Conservation (phyloP, 2,888 invertebrate species). For the Lasioglossum vierecki region DNA sequence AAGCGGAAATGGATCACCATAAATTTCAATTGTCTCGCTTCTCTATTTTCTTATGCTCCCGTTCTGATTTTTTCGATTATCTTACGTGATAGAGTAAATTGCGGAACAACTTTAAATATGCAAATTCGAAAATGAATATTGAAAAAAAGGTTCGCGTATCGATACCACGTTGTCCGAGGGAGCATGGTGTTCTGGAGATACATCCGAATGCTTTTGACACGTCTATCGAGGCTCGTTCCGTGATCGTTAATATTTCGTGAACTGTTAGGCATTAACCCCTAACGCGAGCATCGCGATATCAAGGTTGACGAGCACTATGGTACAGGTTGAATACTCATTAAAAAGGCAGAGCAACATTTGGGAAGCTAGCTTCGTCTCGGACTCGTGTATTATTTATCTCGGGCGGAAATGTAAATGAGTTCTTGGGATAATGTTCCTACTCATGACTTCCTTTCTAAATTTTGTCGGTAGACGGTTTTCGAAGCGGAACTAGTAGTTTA, state of each 20-base stretch:
- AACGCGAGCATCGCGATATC: background rate
- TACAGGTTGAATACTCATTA: conserved; percentile 6
- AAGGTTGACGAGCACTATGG: background rate
- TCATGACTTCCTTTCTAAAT: background rate
- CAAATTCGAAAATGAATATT: background rate
- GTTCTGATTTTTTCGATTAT: background rate
- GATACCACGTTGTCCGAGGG: background rate
- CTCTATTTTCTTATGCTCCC: background rate
- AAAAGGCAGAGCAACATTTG: background rate
- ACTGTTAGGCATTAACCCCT: background rate
- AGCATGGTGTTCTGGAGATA: background rate
- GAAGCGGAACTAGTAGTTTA: background rate
- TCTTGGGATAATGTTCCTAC: background rate
- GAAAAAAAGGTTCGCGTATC: background rate
- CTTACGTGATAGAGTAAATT: background rate
- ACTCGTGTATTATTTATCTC: background rate
- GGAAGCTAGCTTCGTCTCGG: background rate
- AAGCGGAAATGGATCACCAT: background rate
- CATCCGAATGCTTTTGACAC: background rate
- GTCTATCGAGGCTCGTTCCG: background rate
- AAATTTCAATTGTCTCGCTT: background rate
- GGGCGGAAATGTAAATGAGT: background rate
- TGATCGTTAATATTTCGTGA: background rate
- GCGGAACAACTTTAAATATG: background rate
- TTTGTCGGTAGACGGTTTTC: background rate